Evolutionary conservation across 2,797 vertebrate genomes (phyloP), one percentile per base, ranked within the genome.

Genomic region (Synanceia verrucosa): DNA sequence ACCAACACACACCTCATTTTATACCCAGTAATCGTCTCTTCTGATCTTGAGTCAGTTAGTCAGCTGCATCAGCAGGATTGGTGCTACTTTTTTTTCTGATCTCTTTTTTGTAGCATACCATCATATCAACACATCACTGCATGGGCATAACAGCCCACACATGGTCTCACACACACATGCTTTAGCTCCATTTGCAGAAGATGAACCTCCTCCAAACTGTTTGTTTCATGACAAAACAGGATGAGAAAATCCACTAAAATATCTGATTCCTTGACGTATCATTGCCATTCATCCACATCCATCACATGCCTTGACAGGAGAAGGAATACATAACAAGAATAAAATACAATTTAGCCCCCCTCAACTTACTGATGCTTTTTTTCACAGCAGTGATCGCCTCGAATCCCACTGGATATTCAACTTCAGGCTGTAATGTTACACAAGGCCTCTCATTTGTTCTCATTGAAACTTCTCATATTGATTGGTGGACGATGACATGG

Each of bases 11-110:
- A 64, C 23, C 43, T 73, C 64, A 73, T 70, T 79, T 74, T 60
- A 70, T 70, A 59, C 26, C 62, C 67, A 65, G 76, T 73, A 69
- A 65, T 50, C 53, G 63, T 67, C 43, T 64, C 53, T 48, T 73
- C 68, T 67, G 76, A 83, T 78, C 50, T 63, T n/a, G n/a, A 73
- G 59, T 70, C 44, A 68, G 64, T n/a, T 14, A 73, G 59, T 70
- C 44, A 68, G 66, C 74, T 53, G 52, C 48, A 50, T 79, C 69
- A 84, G 78, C 71, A 76, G 66, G 72, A 64, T 39, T 71, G 3
- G 10, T 29, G 57, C 12, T 24, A 29, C 10, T 48, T 66, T 64
- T 70, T 47, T 63, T 12, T 29, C 5, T 46, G n/a, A n/a, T 16
- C 29, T 31, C 6, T 39, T 77, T 53, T 67, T 58, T 47, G 34